Conservation (phyloP, 2,888 invertebrate genomes). For the Lepidocyrtoides sp. region DNA sequence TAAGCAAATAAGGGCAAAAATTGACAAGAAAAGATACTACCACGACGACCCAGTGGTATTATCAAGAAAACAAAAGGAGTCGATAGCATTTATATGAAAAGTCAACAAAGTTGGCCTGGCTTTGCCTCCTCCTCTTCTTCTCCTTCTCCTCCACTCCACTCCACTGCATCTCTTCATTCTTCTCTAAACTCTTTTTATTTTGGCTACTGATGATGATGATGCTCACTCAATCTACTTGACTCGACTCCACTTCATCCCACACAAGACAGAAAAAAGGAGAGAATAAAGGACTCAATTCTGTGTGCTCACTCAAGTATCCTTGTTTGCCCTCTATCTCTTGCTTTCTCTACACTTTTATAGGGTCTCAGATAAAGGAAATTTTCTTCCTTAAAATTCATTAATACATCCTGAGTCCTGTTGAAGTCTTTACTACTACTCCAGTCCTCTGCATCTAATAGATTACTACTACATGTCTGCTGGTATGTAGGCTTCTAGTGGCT, state of each 20-base stretch:
- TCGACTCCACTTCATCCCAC: neutral
- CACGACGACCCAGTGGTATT: neutral
- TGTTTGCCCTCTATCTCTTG: no score
- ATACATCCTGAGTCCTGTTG: neutral
- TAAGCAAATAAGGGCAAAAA: constrained; percentile 15
- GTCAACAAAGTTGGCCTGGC: constrained; percentile 13
- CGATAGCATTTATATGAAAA: neutral
- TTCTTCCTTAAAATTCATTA: constrained; percentile 25
- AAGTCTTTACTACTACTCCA: neutral
- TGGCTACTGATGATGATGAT: neutral
- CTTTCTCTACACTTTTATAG: neutral
- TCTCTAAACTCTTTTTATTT: neutral
- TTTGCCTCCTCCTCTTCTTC: neutral
- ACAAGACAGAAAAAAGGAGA: neutral
- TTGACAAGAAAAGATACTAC: neutral
- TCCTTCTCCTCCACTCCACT: neutral
- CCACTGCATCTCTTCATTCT: neutral
- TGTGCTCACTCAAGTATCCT: neutral
- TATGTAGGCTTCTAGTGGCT: neutral
- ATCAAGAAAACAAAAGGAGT: neutral
- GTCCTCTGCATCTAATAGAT: neutral
- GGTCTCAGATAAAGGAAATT: neutral
- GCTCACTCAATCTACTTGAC: constrained; percentile 1
- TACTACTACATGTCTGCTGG: neutral
- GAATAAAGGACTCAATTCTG: neutral